These are phyloP conservation scores for Discoglossus pictus DNA, from an alignment of 2,797 vertebrate species.

Conservation along the genomic window DNA sequence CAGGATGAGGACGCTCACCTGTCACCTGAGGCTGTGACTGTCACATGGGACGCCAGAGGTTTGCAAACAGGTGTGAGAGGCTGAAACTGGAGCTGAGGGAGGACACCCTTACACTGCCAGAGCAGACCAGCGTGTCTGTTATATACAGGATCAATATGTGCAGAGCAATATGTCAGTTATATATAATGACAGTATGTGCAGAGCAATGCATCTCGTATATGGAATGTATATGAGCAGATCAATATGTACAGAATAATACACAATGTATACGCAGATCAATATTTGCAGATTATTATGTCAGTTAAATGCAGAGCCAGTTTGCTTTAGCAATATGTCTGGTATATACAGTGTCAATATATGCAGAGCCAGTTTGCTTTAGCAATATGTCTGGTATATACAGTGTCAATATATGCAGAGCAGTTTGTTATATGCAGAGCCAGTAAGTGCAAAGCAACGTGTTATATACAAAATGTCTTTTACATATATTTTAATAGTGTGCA, in stretches of 20 bases:
- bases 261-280: no score
- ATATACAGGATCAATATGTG: not conserved
- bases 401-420: no score
- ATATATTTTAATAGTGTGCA: no score
- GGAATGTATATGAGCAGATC: not conserved
- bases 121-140: slow-evolving; percentile 15
- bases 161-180: not conserved
- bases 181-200: not conserved
- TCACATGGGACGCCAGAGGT: slow-evolving; percentile 33
- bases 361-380: no score
- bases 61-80: slow-evolving; percentile 37
- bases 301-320: no score
- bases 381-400: no score
- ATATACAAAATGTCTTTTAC: no score
- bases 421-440: no score
- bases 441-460: no score
- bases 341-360: no score
- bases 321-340: no score
- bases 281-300: no score
- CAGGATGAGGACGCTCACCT: slow-evolving; percentile 35
- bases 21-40: slow-evolving; percentile 37
- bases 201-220: not conserved
- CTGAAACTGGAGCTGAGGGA: not conserved
- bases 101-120: slow-evolving; percentile 40
- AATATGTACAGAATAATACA: not conserved